phyloP scores from a whole-genome alignment of 2,113 vertebrate genomes.

The Tragelaphus buxtoni region DNA sequence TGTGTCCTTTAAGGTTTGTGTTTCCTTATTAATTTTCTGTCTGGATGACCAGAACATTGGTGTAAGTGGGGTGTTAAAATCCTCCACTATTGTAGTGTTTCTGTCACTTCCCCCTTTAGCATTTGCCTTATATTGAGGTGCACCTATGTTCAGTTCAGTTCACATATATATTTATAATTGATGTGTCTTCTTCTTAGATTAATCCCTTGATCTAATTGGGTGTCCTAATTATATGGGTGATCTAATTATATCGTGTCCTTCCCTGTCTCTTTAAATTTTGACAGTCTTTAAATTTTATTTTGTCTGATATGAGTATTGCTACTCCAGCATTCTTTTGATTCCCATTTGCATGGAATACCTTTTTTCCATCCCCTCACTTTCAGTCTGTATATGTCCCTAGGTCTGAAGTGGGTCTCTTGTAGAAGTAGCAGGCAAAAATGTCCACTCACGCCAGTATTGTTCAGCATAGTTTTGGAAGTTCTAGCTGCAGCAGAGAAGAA shows the following conservation, averaged over 20 bases:
- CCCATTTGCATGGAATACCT: neutral
- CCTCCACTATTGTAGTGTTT: neutral
- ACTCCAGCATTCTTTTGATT: neutral
- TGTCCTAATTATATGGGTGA: too few species aligned
- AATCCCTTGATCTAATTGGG: neutral
- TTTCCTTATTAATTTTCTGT: neutral
- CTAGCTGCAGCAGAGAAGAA: neutral
- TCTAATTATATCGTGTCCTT: neutral
- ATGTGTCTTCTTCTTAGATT: neutral
- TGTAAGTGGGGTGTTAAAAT: neutral
- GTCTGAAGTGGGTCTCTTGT: neutral
- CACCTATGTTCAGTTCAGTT: neutral
- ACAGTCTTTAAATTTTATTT: neutral
- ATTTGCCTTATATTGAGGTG: neutral
- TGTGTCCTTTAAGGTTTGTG: neutral
- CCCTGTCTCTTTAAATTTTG: neutral
- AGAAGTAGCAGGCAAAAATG: neutral
- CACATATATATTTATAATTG: neutral
- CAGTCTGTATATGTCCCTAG: neutral
- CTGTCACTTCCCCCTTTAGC: neutral
- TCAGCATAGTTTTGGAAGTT: neutral
- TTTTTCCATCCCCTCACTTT: neutral
- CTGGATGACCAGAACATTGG: neutral
- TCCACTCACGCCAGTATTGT: neutral
- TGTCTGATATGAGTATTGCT: neutral